These are phyloP conservation scores for Oxyruncus cristatus DNA, from an alignment of 2,113 vertebrate species.

Conservation along the genomic window DNA sequence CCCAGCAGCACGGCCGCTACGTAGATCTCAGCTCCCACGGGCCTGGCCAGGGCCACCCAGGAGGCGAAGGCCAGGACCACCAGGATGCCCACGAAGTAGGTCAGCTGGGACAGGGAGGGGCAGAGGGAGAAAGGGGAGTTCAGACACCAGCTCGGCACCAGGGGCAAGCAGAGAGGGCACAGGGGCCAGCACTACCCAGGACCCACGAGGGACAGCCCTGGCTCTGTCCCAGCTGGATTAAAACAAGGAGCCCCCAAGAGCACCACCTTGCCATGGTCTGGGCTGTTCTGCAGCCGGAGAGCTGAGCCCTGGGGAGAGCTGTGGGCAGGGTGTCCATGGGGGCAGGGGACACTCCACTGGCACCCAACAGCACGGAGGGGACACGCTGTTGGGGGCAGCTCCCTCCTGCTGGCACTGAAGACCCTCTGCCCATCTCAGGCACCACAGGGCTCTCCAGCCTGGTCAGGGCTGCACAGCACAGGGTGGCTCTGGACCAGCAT, in stretches of 20 bases:
- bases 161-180: neutral
- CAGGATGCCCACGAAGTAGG: conserved; percentile 88
- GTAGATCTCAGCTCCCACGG: conserved; percentile 77
- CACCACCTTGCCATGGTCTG: neutral
- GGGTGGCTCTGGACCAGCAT: neutral
- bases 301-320: neutral
- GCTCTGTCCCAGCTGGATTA: neutral
- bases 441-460: neutral
- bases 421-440: neutral
- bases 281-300: neutral
- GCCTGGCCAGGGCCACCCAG: conserved; percentile 82
- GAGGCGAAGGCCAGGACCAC: conserved; percentile 85
- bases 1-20: conserved; percentile 83
- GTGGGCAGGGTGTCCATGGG: neutral
- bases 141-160: neutral
- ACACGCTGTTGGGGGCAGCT: neutral
- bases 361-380: neutral
- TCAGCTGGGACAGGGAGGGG: conserved; percentile 72
- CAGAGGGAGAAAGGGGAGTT: neutral
- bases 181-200: neutral
- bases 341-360: neutral
- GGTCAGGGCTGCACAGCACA: neutral
- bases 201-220: rapidly evolving
- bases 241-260: neutral
- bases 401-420: neutral